Conservation (phyloP, 2,797 vertebrate species). For the Acanthiza pusilla region DNA sequence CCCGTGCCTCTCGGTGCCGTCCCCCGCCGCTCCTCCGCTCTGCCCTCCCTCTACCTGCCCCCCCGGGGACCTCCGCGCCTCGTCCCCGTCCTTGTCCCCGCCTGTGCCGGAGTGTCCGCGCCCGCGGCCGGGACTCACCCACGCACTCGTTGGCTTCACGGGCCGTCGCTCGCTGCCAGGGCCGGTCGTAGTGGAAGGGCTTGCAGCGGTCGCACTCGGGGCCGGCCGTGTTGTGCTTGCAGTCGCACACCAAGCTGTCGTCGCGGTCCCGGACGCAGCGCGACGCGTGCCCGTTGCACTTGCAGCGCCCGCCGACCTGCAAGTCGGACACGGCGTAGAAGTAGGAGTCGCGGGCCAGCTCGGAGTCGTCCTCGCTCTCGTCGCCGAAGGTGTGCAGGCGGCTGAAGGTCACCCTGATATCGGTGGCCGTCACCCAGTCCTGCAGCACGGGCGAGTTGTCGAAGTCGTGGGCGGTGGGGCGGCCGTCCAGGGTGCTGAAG, state of each 20-base stretch:
- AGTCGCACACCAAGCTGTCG: conserved; percentile 93
- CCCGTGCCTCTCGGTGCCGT: neutral
- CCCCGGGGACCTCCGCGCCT: neutral
- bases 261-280: conserved; percentile 91
- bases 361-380: conserved; percentile 97
- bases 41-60: neutral
- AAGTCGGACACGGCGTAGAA: conserved; percentile 97
- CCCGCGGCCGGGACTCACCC: conserved; percentile 80
- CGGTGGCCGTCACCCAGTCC: conserved; percentile 99
- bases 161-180: conserved; percentile 96
- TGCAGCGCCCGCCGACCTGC: conserved; percentile 97
- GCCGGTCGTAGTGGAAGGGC: conserved; percentile 97
- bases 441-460: conserved; percentile 98
- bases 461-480: conserved; percentile 98
- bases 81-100: neutral
- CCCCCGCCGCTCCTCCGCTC: neutral
- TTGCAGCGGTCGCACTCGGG: conserved; percentile 99
- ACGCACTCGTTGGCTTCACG: conserved; percentile 98
- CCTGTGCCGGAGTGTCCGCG: neutral
- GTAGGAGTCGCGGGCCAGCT: conserved; percentile 95
- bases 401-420: conserved; percentile 94
- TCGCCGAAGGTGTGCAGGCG: conserved; percentile 96
- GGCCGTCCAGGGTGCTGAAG: conserved; percentile 98
- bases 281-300: conserved; percentile 97
- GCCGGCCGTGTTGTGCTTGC: conserved; percentile 96